Evolutionary conservation across 2,888 invertebrate species (phyloP).

Genomic region (Trypoxylon attenuatum): DNA sequence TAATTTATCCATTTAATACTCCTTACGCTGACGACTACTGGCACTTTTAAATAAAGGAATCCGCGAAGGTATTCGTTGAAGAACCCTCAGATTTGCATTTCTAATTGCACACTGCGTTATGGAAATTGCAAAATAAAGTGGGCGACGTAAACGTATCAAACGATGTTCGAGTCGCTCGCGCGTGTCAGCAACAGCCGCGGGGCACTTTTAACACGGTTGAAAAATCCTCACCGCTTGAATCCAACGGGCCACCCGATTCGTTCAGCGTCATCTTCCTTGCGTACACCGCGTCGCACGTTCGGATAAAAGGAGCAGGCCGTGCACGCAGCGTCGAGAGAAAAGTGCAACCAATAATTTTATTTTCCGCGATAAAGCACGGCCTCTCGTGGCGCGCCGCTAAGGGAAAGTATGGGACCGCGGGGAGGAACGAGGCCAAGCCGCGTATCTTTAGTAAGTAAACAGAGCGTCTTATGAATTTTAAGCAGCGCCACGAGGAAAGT

Average conservation of each 20-base stretch:
- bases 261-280: conserved; percentile 7
- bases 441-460: conserved; percentile 73
- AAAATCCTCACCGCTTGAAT: conserved; percentile 33
- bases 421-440: conserved; percentile 32
- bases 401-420: conserved; percentile 7
- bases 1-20: too few relatives aligned
- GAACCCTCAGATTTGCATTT: conserved; percentile 37
- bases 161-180: conserved; percentile 30
- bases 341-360: conserved; percentile 71
- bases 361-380: conserved; percentile 69
- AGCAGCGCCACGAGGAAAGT: conserved; percentile 64
- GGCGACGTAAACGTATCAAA: conserved; percentile 43
- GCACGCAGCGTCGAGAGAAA: conserved; percentile 41
- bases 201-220: conserved; percentile 41
- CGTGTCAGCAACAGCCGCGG: conserved; percentile 43
- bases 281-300: conserved; percentile 22
- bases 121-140: conserved; percentile 43
- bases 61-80: too few relatives aligned
- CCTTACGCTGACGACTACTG: too few relatives aligned
- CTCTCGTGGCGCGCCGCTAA: conserved; percentile 33
- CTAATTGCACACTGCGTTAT: conserved; percentile 42
- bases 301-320: conserved; percentile 31
- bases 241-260: conserved; percentile 22
- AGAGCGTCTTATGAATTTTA: conserved; percentile 73
- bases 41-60: too few relatives aligned